Conservation (phyloP, 2,113 vertebrate genomes). For the Burhinus bistriatus region DNA sequence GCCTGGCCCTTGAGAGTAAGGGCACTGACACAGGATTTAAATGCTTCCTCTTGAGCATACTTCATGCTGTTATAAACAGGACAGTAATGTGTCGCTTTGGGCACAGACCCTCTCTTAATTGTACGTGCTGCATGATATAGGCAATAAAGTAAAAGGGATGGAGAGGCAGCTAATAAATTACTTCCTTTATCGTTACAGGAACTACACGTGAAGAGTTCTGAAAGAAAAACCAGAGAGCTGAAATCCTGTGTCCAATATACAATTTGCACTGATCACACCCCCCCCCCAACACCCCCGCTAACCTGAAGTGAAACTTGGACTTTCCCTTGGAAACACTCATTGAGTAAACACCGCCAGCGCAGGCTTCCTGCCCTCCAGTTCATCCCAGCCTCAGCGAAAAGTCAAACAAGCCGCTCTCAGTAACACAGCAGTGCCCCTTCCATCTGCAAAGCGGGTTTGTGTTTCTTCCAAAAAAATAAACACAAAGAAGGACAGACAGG, state of each 20-base stretch:
- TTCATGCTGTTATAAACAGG: not conserved
- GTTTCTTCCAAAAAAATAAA: not conserved
- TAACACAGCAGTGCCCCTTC: not conserved
- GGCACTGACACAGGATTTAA: not conserved
- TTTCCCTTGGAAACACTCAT: not conserved
- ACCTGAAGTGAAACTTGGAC: not conserved
- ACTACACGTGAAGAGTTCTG: not conserved
- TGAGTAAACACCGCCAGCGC: not conserved
- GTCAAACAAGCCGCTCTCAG: not conserved
- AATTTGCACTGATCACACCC: not conserved
- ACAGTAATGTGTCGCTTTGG: not conserved
- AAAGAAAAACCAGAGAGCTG: not conserved
- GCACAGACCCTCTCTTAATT: not conserved
- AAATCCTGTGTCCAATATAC: not conserved
- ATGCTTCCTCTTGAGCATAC: not conserved
- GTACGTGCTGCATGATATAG: not conserved
- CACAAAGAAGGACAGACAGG: not conserved
- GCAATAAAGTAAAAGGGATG: not conserved
- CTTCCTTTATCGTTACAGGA: not conserved
- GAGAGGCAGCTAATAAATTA: not conserved
- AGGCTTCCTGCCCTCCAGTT: not conserved
- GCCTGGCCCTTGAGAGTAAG: not conserved
- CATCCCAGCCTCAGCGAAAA: not conserved
- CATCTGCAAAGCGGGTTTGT: not conserved
- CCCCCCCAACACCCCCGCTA: not conserved